These are phyloP conservation scores for Gnathonemus longibarbis DNA, from an alignment of 2,113 vertebrate species.

Conservation along the genomic window DNA sequence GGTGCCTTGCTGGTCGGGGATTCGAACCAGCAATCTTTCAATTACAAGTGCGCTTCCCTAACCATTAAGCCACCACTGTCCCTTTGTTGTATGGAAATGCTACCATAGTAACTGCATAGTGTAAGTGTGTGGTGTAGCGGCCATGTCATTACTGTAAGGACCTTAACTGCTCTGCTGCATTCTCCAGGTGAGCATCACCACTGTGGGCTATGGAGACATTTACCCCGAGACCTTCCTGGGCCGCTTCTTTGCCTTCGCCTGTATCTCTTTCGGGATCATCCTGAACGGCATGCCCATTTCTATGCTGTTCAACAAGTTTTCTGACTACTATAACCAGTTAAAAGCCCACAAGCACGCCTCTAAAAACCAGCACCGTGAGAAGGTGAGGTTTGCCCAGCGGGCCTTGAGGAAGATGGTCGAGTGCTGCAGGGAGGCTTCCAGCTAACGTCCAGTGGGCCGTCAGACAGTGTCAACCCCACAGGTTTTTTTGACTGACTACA, in stretches of 20 bases:
- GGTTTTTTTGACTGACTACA: background rate
- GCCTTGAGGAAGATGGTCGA: conserved; percentile 35
- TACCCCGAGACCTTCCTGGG: conserved; percentile 69
- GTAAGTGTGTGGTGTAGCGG: background rate
- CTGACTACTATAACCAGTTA: conserved; percentile 78
- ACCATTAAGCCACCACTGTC: no score
- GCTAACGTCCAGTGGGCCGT: background rate
- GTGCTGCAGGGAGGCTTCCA: conserved; percentile 25
- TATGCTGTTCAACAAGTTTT: conserved; percentile 83
- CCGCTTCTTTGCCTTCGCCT: conserved; percentile 68
- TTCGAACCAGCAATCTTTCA: no score
- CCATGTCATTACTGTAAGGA: background rate
- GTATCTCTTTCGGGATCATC: conserved; percentile 81
- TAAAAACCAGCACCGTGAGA: conserved; percentile 47
- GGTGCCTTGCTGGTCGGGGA: no score
- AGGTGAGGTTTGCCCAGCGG: conserved; percentile 48
- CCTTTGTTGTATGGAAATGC: background rate
- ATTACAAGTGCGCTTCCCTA: no score
- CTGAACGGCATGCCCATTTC: conserved; percentile 90
- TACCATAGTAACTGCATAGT: background rate
- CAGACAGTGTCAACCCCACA: background rate
- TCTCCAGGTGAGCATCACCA: conserved; percentile 77
- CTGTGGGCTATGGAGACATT: conserved; percentile 78
- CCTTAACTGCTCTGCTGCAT: background rate
- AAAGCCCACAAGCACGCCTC: conserved; percentile 45